These are phyloP conservation scores for Carpatolechia fugitivella DNA, from an alignment of 2,888 invertebrate species.

Conservation along the genomic window DNA sequence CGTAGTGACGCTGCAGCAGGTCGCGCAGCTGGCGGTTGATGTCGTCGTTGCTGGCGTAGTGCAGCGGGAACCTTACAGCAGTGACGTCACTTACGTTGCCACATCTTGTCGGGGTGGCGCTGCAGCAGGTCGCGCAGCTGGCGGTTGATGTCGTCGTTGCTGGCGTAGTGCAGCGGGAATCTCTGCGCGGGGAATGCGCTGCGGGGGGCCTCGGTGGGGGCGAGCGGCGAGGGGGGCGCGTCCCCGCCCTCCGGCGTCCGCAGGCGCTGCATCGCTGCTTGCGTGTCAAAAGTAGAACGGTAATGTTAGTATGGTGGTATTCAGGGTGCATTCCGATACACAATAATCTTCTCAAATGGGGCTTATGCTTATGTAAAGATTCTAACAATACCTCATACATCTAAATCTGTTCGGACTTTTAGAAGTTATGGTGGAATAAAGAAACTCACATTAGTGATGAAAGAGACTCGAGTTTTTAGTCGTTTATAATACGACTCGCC, in stretches of 20 bases:
- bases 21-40: too few species aligned
- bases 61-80: constrained; percentile 68
- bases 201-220: constrained; percentile 53
- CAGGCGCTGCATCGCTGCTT: constrained; percentile 73
- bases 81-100: constrained; percentile 79
- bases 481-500: too few species aligned
- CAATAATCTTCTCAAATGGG: too few species aligned
- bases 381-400: too few species aligned
- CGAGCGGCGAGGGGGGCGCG: constrained; percentile 38
- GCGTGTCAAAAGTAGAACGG: constrained; percentile 11
- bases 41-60: constrained; percentile 70
- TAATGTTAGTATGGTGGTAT: not conserved
- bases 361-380: too few species aligned
- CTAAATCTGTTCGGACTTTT: too few species aligned
- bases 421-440: too few species aligned
- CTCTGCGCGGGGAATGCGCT: constrained; percentile 66
- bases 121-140: constrained; percentile 91
- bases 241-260: constrained; percentile 57
- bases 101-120: constrained; percentile 83
- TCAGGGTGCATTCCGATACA: too few species aligned
- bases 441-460: too few species aligned
- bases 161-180: constrained; percentile 73
- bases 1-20: too few species aligned
- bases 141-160: constrained; percentile 79
- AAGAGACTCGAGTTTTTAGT: too few species aligned